These are phyloP conservation scores for Perca flavescens DNA, from an alignment of 2,113 vertebrate species.

Conservation along the genomic window DNA sequence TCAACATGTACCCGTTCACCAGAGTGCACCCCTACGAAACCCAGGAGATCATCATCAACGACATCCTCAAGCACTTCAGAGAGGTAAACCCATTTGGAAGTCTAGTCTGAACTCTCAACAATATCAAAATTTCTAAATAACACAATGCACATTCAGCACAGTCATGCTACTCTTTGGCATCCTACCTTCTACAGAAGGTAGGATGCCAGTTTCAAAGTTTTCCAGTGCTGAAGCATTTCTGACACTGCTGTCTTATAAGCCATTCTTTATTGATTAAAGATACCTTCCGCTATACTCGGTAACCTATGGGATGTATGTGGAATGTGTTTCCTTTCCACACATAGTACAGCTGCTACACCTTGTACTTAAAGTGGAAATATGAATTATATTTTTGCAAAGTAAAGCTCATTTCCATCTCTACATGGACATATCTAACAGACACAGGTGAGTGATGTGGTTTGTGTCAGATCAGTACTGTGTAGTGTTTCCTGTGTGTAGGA, in stretches of 20 bases:
- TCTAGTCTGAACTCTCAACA: not conserved
- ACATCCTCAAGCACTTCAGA: conserved; percentile 96
- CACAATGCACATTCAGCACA: not conserved
- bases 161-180: not conserved
- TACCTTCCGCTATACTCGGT: too few species aligned
- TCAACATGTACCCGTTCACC: conserved; percentile 96
- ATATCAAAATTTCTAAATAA: not conserved
- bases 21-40: conserved; percentile 97
- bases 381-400: not conserved
- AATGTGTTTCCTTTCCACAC: too few species aligned
- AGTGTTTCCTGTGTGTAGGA: conserved; percentile 82
- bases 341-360: too few species aligned
- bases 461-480: not conserved
- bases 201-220: not conserved
- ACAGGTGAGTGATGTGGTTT: too few species aligned
- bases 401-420: not conserved
- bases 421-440: not conserved
- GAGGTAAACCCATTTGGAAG: conserved; percentile 85
- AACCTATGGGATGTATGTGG: too few species aligned
- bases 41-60: conserved; percentile 95
- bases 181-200: not conserved
- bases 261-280: too few species aligned
- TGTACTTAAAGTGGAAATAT: too few species aligned
- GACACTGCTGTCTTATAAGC: not conserved
- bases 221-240: not conserved